Evolutionary conservation across 2,797 vertebrate genomes (phyloP).

Genomic region (Muscicapa striata): DNA sequence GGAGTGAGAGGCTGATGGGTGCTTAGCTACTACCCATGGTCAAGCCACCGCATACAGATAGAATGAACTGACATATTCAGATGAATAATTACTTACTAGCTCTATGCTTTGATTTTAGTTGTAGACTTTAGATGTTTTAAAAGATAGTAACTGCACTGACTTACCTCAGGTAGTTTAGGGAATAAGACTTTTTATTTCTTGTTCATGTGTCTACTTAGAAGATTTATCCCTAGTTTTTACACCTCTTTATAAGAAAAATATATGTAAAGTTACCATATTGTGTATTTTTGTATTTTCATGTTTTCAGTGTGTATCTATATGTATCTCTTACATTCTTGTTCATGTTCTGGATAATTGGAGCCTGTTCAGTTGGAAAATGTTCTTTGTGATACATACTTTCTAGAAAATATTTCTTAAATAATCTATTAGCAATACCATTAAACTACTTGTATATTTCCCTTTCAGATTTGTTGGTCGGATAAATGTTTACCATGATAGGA

Average conservation of each 20-base stretch:
- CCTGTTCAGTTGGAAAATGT: background rate
- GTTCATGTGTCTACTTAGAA: background rate
- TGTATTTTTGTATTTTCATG: background rate
- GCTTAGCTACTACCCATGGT: background rate
- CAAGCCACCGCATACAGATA: background rate
- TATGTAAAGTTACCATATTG: background rate
- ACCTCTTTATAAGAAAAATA: background rate
- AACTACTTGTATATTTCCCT: constrained; percentile 8
- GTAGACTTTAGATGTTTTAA: background rate
- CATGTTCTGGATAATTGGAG: background rate
- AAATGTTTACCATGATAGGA: constrained; percentile 90
- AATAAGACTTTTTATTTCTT: background rate
- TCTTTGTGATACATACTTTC: background rate
- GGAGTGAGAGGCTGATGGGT: fast-evolving
- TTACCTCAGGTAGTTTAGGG: background rate
- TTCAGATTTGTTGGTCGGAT: constrained; percentile 94
- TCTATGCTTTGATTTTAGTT: background rate
- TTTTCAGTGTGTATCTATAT: background rate
- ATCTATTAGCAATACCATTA: background rate
- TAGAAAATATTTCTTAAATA: background rate
- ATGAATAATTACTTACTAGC: background rate
- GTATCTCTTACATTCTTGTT: background rate
- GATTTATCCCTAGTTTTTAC: background rate
- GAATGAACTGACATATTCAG: background rate
- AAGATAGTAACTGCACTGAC: background rate